phyloP scores from a whole-genome alignment of 2,113 vertebrate genomes.

The Chascanopsetta lugubris region DNA sequence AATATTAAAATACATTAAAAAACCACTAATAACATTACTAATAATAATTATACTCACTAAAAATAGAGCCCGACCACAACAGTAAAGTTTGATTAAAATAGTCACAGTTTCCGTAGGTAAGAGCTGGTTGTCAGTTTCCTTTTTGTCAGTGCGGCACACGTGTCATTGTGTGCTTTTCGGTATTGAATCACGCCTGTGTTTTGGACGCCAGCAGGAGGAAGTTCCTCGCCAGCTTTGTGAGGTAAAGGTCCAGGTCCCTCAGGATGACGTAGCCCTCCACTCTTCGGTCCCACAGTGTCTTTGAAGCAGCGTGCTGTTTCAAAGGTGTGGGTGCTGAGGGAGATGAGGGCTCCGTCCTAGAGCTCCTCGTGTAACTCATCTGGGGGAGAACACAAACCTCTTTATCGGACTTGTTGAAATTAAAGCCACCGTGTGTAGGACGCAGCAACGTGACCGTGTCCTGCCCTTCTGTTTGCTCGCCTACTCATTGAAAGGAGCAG shows the following conservation, averaged over 20 bases:
- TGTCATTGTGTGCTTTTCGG: background rate
- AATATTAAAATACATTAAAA: slow-evolving; percentile 17
- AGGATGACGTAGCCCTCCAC: slow-evolving; percentile 80
- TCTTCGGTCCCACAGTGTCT: slow-evolving; percentile 64
- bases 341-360: slow-evolving; percentile 25
- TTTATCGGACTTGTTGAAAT: slow-evolving; percentile 1
- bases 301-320: background rate
- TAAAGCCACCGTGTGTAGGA: too few relatives aligned
- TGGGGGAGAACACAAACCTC: slow-evolving; percentile 43
- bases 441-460: too few relatives aligned
- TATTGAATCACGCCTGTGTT: slow-evolving; percentile 20
- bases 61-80: slow-evolving; percentile 6
- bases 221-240: slow-evolving; percentile 77
- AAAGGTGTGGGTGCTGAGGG: background rate
- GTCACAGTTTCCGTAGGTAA: background rate
- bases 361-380: slow-evolving; percentile 53
- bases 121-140: slow-evolving; percentile 3
- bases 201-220: slow-evolving; percentile 73
- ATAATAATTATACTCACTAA: too few relatives aligned
- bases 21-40: background rate
- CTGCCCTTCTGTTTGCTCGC: too few relatives aligned
- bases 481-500: too few relatives aligned
- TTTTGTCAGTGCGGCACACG: background rate
- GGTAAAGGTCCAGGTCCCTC: slow-evolving; percentile 78
- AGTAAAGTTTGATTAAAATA: slow-evolving; percentile 7